A percentile compares a stretch with the other conserved stretches of the same genome.
Evolutionary conservation across 92 coral and sea anemone species (phyloP).

Genomic region (Metridium senile): DNA sequence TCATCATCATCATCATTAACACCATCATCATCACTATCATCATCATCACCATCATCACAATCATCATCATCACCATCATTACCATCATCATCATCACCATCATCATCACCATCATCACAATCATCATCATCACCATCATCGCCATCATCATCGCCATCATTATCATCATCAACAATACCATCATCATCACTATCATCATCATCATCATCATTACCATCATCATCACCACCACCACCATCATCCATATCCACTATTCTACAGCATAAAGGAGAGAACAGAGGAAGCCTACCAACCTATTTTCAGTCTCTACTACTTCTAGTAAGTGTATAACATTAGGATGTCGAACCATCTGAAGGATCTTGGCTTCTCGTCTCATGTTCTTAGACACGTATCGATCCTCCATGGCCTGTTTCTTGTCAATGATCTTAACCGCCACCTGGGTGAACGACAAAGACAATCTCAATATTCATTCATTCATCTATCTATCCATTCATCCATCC

Average conservation of each 20-base stretch:
- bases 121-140: neutral
- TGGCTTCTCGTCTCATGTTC: constrained; percentile 99
- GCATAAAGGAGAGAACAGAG: too few species aligned
- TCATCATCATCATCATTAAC: too few species aligned
- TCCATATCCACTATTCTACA: neutral
- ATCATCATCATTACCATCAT: neutral
- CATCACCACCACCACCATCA: neutral
- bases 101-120: neutral
- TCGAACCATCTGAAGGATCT: constrained; percentile 94
- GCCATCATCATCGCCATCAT: neutral
- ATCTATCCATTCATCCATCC: too few species aligned
- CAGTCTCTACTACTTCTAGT: constrained; percentile 94
- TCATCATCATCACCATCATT: neutral
- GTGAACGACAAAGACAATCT: neutral
- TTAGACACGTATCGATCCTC: constrained; percentile 94
- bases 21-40: neutral
- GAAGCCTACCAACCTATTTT: constrained; percentile 56
- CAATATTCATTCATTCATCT: too few species aligned
- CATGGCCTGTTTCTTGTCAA: constrained; percentile 94
- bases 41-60: neutral
- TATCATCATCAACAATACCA: neutral
- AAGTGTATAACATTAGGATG: constrained; percentile 90
- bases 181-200: neutral
- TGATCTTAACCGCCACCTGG: constrained; percentile 95
- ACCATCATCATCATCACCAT: neutral